Base-by-base conservation (phyloP, 2,888 invertebrate genomes). In the Orchesella flavescens region DNA sequence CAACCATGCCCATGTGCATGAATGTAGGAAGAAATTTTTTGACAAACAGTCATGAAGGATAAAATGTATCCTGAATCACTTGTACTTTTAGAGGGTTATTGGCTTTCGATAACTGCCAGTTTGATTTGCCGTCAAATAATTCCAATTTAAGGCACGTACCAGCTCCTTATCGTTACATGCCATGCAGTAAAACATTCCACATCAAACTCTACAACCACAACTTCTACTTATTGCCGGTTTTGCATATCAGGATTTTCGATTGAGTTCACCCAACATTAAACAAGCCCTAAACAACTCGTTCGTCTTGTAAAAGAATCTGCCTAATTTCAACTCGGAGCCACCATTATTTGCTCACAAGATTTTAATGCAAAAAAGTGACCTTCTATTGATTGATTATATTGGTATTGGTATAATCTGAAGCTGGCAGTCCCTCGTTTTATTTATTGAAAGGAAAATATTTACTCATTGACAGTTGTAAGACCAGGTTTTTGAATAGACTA, bases 301-400 rank as follows among this genome's bases (percentile, higher is more conserved):
- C 79, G 46, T 68, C 80, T 73, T 66, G 57, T 66, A 57, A 68
- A 78, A 21, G 73, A 73, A 68, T 73, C 43, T 74, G 23, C 63
- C 73, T 73, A 63, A 68, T 73, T 80, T 74, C 66, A 80, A 66
- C 66, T 73, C 44, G 21, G 24, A 71, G 79, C 59, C 72, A 57
- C 57, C 65, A 78, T 78, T 80, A 73, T 80, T 72, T 73, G 73
- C 63, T 79, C 68, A 68, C 53, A 21, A 59, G 65, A 75, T 63
- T 63, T 63, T 63, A 49, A 69, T 53, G 69, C 46, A 69, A 49
- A 65, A 68, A 75, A 69, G 75, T 74, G 74, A 80, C 66, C 80
- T 80, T 74, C 80, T 74, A 80, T 73, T 80, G 80, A 80, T 80
- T 80, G 80, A 74, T 81, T 81, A 73, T 81, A 81, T 81, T 61